phyloP scores from a whole-genome alignment of 2,113 vertebrate genomes.

The Herpailurus yagouaroundi region DNA sequence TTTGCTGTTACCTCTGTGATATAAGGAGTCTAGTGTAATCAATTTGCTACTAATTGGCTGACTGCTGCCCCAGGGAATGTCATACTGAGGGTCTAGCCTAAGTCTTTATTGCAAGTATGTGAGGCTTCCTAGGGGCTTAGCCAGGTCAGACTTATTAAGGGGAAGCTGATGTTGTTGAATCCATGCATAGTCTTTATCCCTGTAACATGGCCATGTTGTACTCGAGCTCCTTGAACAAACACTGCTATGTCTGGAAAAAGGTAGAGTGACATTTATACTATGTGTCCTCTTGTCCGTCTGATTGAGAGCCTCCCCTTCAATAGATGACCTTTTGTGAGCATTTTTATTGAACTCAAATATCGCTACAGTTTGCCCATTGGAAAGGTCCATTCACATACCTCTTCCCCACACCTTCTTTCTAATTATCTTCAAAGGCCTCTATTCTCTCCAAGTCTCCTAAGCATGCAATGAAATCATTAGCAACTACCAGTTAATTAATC shows the following conservation, averaged over 20 bases:
- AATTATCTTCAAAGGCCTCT: not conserved
- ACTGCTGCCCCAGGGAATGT: not conserved
- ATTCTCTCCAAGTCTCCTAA: not conserved
- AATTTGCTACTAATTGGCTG: not conserved
- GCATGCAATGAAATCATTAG: not conserved
- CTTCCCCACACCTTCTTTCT: not conserved
- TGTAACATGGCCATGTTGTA: not conserved
- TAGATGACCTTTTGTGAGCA: not conserved
- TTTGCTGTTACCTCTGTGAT: not conserved
- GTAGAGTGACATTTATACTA: not conserved
- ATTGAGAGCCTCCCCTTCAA: not conserved
- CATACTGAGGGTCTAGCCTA: not conserved
- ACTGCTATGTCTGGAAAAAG: not conserved
- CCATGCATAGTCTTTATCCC: not conserved
- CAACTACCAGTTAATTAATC: not conserved
- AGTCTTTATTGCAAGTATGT: not conserved
- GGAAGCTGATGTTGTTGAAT: not conserved
- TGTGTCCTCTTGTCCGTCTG: not conserved
- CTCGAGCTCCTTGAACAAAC: not conserved
- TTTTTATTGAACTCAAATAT: not conserved
- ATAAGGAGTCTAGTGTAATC: not conserved
- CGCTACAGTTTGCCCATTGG: not conserved
- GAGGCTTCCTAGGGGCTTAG: not conserved
- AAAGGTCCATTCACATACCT: not conserved
- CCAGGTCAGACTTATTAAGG: not conserved